phyloP scores from a whole-genome alignment of 2,113 vertebrate species.

The Apaloderma vittatum region DNA sequence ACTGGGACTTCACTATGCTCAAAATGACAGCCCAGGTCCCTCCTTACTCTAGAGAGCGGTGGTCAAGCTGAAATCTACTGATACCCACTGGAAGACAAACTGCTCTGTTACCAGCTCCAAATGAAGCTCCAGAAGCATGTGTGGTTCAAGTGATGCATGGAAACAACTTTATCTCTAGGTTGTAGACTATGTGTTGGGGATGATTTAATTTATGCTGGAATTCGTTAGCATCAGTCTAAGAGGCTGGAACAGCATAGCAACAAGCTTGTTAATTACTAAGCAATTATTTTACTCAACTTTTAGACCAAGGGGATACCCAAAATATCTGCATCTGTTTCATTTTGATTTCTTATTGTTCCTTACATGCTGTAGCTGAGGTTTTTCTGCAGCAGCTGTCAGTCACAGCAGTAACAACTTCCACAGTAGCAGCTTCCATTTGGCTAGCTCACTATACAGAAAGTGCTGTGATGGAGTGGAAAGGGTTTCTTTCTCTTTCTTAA shows the following conservation, averaged over 20 bases:
- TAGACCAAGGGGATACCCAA: slow-evolving; percentile 46
- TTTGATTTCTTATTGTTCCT: slow-evolving; percentile 53
- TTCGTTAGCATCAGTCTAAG: slow-evolving; percentile 24
- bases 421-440: slow-evolving; percentile 46
- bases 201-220: background rate
- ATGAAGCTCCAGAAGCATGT: background rate
- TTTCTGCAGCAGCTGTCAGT: slow-evolving; percentile 67
- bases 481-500: slow-evolving; percentile 58
- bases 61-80: background rate
- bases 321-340: slow-evolving; percentile 35
- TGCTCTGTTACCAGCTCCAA: background rate
- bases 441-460: slow-evolving; percentile 17
- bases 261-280: slow-evolving; percentile 57
- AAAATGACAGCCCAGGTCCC: background rate
- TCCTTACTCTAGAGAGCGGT: background rate
- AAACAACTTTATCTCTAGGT: background rate
- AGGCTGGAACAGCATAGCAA: slow-evolving; percentile 38
- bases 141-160: background rate
- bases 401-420: slow-evolving; percentile 55
- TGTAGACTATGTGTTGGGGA: background rate
- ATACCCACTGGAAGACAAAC: background rate
- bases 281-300: slow-evolving; percentile 51
- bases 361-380: slow-evolving; percentile 27
- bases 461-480: slow-evolving; percentile 29
- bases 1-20: too few species aligned